Percentiles rank a stretch among this genome's conserved stretches.
Evolutionary conservation across 2,797 vertebrate species (phyloP).

Genomic region (Arrhamphus sclerolepis): DNA sequence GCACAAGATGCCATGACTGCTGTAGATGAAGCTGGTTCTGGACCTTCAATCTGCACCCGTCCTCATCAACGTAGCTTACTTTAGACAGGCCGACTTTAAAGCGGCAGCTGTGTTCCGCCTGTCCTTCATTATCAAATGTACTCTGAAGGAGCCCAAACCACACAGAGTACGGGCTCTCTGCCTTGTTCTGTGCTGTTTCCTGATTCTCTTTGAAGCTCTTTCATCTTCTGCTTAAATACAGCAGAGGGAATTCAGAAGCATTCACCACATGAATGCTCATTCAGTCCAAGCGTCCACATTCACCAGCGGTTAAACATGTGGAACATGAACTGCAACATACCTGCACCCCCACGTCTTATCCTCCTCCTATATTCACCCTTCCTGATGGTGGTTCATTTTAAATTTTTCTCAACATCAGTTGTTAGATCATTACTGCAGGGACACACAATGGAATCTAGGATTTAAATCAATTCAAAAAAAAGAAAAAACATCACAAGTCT

Average conservation of each 20-base stretch:
- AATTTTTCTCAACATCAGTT: not conserved
- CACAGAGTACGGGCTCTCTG: not conserved
- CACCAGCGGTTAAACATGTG: no score
- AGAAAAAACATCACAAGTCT: not conserved
- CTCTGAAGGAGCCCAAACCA: conserved; percentile 22
- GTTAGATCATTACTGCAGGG: not conserved
- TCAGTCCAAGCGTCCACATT: no score
- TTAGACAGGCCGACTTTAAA: conserved; percentile 30
- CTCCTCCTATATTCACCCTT: not conserved
- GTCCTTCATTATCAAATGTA: conserved; percentile 32
- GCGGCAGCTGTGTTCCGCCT: conserved; percentile 21
- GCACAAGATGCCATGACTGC: conserved; percentile 14
- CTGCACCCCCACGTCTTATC: no score
- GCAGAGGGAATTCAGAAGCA: no score
- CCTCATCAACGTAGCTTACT: not conserved
- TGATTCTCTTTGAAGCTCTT: conserved; percentile 30
- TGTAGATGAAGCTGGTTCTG: not conserved
- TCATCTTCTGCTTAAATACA: conserved; percentile 19
- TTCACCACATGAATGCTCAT: no score
- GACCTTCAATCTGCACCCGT: no score
- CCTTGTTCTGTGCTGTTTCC: not conserved
- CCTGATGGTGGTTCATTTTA: not conserved
- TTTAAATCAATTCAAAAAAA: not conserved
- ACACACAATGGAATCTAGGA: not conserved
- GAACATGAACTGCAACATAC: no score